Conservation (phyloP, 2,797 vertebrate species). For the Clarias laeviceps region DNA sequence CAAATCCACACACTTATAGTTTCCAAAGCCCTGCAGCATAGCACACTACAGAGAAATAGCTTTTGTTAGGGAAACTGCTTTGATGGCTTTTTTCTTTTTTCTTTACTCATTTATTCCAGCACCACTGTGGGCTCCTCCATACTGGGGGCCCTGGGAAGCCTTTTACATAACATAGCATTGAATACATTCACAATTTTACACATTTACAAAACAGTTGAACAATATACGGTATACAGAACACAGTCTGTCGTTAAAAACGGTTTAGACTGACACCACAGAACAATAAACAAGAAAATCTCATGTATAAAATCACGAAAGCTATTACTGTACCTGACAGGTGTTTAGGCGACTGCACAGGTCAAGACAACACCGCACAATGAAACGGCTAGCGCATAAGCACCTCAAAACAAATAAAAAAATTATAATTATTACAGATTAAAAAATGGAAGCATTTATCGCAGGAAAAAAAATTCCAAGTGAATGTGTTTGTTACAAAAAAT, state of each 20-base stretch:
- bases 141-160: neutral
- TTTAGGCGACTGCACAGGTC: neutral
- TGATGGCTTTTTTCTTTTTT: neutral
- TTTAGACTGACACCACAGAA: conserved; percentile 1
- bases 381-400: neutral
- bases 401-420: neutral
- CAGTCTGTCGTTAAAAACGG: neutral
- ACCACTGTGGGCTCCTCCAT: neutral
- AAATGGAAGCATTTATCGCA: conserved; percentile 13
- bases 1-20: neutral
- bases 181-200: conserved; percentile 18
- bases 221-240: neutral
- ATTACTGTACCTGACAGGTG: neutral
- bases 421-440: neutral
- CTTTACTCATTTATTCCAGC: conserved; percentile 11
- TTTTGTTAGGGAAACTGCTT: neutral
- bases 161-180: neutral
- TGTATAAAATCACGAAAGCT: neutral
- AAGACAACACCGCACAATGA: neutral
- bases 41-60: neutral
- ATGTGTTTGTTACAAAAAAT: neutral
- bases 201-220: neutral
- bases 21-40: neutral
- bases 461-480: neutral
- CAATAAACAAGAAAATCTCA: neutral